Evolutionary conservation across 2,888 invertebrate species (phyloP), one percentile per base, ranked within the genome.

Genomic region (Yponomeuta malinellus): DNA sequence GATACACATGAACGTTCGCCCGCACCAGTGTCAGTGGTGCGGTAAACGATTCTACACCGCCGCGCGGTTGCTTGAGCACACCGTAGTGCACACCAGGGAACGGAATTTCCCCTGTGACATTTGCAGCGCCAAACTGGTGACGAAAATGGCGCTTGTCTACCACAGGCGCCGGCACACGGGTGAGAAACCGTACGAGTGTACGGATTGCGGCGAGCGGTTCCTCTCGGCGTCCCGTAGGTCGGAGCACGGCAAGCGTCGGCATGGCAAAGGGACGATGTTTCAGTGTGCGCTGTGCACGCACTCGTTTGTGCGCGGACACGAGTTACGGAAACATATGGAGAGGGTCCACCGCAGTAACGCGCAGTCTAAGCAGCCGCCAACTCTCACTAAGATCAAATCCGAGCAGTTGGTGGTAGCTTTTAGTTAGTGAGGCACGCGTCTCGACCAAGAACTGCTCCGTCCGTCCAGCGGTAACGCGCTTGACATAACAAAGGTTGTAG

Each of bases 31-130:
- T 73, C 86, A 88, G 37, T 88, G 89, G 82, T 94, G 94, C 72
- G 86, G 87, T 0, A 93, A 92, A 63, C 81, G 91, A 73, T 94
- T 93, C 73, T 93, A 90, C 72, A 92, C 93, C 0, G 85, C 91
- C 4, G 89, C 90, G 0, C 83, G 93, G 33, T 76, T 93, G 71
- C 89, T 90, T 0, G 93, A 93, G 72, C 94, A 94, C 71, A 84
- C 85, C 3, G 88, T 93, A 0, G 93, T 93, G 0, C 94, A 94
- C 74, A 93, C 93, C 0, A 83, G 92, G 15, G 92, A 82, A 68
- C 82, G 93, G 73, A 93, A 93, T 69, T 93, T 90, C 74, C 88
- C 85, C 73, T 94, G 94, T 72, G 90, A 92, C 71, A 85, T 93
- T 70, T 94, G 94, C 77, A 87, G 90, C 15, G 89, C 87, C 33